Evolutionary conservation across 2,797 vertebrate species (phyloP).

Genomic region (Zenarchopterus dispar): DNA sequence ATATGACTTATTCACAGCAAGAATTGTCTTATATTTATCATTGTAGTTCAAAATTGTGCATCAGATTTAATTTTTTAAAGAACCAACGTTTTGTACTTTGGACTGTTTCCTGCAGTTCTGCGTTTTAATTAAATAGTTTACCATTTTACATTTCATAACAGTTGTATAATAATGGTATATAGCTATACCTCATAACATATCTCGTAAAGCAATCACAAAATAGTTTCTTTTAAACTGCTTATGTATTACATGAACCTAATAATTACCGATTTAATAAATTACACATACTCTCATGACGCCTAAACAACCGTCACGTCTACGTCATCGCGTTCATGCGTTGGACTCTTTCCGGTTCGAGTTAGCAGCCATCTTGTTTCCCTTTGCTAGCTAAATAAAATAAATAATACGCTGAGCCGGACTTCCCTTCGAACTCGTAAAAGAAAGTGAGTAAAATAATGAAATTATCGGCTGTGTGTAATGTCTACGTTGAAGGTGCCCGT

Average conservation of each 20-base stretch:
- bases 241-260: too few species aligned
- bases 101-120: too few species aligned
- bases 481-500: constrained; percentile 9
- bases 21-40: neutral
- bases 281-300: neutral
- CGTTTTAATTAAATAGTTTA: too few species aligned
- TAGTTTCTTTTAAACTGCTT: too few species aligned
- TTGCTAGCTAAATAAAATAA: constrained; percentile 85
- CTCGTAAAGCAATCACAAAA: too few species aligned
- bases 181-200: too few species aligned
- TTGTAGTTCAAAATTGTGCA: too few species aligned
- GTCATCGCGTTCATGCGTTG: constrained; percentile 56
- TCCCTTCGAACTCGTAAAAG: constrained; percentile 76
- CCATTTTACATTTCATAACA: too few species aligned
- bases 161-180: too few species aligned
- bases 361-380: constrained; percentile 90
- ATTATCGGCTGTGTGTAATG: constrained; percentile 3
- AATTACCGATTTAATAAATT: neutral
- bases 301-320: constrained; percentile 6
- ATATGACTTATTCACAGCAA: neutral
- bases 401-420: constrained; percentile 83
- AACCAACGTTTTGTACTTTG: too few species aligned
- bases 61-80: too few species aligned
- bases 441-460: constrained; percentile 80
- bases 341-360: constrained; percentile 75